Evolutionary conservation across 2,113 vertebrate genomes (phyloP).

Genomic region (Eurypyga helias): DNA sequence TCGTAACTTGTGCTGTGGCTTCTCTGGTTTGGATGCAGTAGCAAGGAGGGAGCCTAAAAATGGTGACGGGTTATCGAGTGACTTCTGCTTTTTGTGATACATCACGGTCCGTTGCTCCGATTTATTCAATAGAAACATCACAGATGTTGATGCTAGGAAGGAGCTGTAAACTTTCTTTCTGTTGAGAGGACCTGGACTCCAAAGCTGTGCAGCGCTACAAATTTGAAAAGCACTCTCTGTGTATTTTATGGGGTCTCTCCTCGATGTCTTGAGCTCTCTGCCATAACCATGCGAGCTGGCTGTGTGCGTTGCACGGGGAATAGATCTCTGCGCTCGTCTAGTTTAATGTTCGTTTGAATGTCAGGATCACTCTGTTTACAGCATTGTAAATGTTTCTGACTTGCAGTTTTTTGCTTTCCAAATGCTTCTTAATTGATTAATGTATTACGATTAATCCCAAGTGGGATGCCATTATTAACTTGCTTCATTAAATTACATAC

Average conservation of each 20-base stretch:
- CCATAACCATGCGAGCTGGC: background rate
- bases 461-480: background rate
- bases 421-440: conserved; percentile 23
- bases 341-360: background rate
- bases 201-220: background rate
- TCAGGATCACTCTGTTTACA: background rate
- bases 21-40: background rate
- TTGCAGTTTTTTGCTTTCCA: background rate
- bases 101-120: accelerated
- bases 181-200: background rate
- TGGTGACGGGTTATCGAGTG: background rate
- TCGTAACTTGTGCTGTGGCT: background rate
- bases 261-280: background rate
- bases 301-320: background rate
- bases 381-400: background rate
- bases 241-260: background rate
- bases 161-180: background rate
- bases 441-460: conserved; percentile 22
- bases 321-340: background rate
- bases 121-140: background rate
- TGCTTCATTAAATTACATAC: conserved; percentile 10
- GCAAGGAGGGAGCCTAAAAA: background rate
- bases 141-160: background rate
- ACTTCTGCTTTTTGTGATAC: background rate
- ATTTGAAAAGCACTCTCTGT: background rate